Base-by-base conservation (phyloP, 1,140 invertebrate species). In the Scaptomyza hsui region DNA sequence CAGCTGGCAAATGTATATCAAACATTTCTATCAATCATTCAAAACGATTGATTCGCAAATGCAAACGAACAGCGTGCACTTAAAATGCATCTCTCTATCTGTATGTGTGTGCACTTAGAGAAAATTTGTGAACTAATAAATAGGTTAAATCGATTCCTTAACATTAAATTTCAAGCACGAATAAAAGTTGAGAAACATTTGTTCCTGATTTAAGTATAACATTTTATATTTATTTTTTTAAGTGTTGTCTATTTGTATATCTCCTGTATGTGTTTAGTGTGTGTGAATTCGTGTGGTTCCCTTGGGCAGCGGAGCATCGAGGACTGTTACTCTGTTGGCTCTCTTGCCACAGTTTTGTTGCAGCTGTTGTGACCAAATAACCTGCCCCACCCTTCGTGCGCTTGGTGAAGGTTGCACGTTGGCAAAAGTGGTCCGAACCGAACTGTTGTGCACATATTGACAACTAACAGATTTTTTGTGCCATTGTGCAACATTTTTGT, bases 11-110 rank as follows among this genome's bases (percentile, higher is more conserved):
- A 86, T 88, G 82, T 77, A 72, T 86, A 82, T 82, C 65, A 82
- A 86, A 86, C 78, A 88, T 86, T 86, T 86, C 82, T 86, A 86
- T 88, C 81, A 88, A 86, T 86, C 81, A 88, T 86, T 86, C 81
- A 86, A 69, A 82, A 56, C 81, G 82, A 86, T 86, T 86, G 81
- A 86, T 88, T 88, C 71, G 55, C 72, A 85, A 29, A 85, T 85
- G 80, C 79, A 83, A 83, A 75, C 79, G 53, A 62, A 83, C 45
- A 67, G 49, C 42, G 42, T 48, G 60, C 55, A 44, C 29, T 44
- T 13, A 53, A 5, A 37, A 37, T 37, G 32, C 32, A 37, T 37
- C 32, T 37, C 9, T 32, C 12, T n/a, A 12, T 37, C 32, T n/a
- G 12, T 12, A 12, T n/a, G 32, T 37, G 10, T 12, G 12, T 4